A percentile compares a stretch with the other conserved stretches of the same genome.
Conservation (phyloP, 2,888 invertebrate genomes). For the Hirtodrosophila cameraria region DNA sequence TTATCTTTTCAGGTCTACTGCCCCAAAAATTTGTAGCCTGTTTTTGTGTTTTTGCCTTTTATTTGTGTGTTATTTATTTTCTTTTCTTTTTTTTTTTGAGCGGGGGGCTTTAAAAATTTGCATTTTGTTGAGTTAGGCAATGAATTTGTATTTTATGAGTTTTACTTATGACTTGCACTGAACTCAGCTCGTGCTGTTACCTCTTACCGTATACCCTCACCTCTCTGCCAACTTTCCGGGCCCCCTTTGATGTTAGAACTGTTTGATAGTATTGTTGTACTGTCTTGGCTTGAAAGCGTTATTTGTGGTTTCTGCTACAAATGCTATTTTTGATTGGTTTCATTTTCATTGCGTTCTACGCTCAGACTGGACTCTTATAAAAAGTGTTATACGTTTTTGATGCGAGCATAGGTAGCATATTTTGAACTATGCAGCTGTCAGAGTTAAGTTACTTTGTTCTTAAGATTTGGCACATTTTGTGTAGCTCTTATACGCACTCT, state of each 20-base stretch:
- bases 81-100: background rate
- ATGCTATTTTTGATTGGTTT: conserved; percentile 20
- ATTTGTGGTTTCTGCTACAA: conserved; percentile 28
- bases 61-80: background rate
- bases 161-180: conserved; percentile 15
- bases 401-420: too few relatives aligned
- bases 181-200: background rate
- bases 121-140: conserved; percentile 32
- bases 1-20: background rate
- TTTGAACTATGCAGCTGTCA: too few relatives aligned
- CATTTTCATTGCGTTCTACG: background rate
- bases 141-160: conserved; percentile 9
- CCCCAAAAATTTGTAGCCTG: conserved; percentile 3
- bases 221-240: too few relatives aligned
- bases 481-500: too few relatives aligned
- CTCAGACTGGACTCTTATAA: conserved; percentile 24
- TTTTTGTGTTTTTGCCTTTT: background rate
- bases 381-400: too few relatives aligned
- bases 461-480: background rate
- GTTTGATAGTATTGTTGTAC: conserved; percentile 19
- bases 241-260: conserved; percentile 7
- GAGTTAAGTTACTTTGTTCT: too few relatives aligned
- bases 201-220: too few relatives aligned
- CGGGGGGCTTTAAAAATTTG: conserved; percentile 9
- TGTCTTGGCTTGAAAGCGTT: conserved; percentile 9